phyloP scores from a whole-genome alignment of 1,140 invertebrate species.

The Tetranychus cinnabarinus region DNA sequence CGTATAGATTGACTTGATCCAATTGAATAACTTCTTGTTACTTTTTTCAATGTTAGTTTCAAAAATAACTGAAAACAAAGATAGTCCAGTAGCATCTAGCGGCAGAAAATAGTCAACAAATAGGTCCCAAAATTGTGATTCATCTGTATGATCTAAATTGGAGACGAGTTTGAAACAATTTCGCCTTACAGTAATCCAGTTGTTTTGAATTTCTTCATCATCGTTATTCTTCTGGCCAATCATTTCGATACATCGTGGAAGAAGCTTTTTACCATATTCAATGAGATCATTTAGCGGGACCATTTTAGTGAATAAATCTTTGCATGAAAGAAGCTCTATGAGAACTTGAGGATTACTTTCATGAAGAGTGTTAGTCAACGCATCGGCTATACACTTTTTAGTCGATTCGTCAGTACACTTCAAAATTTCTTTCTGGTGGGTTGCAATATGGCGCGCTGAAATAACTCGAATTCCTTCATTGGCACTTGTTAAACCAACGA shows the following conservation, averaged over 20 bases:
- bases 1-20: background rate
- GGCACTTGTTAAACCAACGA: background rate
- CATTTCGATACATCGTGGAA: background rate
- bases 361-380: background rate
- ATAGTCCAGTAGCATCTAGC: background rate
- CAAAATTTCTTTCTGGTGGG: background rate
- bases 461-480: background rate
- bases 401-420: background rate
- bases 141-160: background rate
- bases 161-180: background rate
- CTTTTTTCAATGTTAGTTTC: background rate
- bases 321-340: background rate
- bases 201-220: background rate
- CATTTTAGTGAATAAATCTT: background rate
- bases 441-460: background rate
- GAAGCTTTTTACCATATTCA: background rate
- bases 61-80: background rate
- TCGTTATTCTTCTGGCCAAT: background rate
- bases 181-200: background rate
- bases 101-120: background rate
- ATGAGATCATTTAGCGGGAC: background rate
- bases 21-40: background rate
- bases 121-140: background rate
- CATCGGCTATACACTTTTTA: background rate
- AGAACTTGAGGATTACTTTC: background rate